Evolutionary conservation across 2,113 vertebrate genomes (phyloP).

Genomic region (Melanerpes aurifrons): DNA sequence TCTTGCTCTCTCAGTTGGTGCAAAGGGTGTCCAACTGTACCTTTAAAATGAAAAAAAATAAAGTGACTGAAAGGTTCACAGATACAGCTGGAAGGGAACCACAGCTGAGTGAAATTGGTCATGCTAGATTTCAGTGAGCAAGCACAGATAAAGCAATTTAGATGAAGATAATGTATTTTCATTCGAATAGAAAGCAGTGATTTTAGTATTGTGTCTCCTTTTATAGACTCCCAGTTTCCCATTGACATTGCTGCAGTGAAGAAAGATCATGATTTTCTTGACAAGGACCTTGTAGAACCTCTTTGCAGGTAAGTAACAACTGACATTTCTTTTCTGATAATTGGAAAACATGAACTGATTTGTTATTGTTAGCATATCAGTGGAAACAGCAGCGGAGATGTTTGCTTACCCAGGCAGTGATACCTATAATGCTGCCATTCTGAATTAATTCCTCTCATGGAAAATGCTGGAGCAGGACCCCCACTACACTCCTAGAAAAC

Average conservation of each 20-base stretch:
- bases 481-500: background rate
- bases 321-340: constrained; percentile 7
- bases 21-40: background rate
- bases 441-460: background rate
- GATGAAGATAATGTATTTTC: background rate
- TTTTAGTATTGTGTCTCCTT: constrained; percentile 32
- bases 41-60: background rate
- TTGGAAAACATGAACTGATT: background rate
- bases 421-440: background rate
- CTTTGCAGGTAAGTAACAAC: constrained; percentile 89
- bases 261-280: constrained; percentile 97
- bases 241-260: constrained; percentile 95
- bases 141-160: background rate
- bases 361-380: background rate
- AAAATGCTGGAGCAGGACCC: background rate
- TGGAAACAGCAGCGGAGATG: background rate
- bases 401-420: background rate
- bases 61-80: background rate
- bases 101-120: background rate
- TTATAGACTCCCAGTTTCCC: constrained; percentile 92
- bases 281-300: constrained; percentile 97
- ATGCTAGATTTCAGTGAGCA: background rate
- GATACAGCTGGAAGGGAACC: background rate
- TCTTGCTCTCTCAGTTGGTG: background rate
- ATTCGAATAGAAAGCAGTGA: background rate